Percentiles rank a stretch among this genome's conserved stretches.
phyloP scores from a whole-genome alignment of 2,113 vertebrate species.

The Micronycteris hirsuta region DNA sequence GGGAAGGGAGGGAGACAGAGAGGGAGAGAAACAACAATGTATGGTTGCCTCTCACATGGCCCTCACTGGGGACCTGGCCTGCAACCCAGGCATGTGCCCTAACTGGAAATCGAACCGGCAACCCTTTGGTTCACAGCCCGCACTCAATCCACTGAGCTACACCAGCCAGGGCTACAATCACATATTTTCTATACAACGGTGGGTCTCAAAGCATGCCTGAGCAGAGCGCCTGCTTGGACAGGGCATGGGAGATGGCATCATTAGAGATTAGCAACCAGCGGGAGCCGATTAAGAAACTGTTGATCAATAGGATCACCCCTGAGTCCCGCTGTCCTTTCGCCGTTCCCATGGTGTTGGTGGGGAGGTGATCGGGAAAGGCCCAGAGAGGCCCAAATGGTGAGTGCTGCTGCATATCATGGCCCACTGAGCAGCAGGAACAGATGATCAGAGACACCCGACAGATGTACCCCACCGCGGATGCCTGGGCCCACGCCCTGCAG shows the following conservation, averaged over 20 bases:
- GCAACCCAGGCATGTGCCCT: too few species aligned
- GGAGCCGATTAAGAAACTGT: neutral
- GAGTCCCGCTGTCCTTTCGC: neutral
- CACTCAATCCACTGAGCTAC: too few species aligned
- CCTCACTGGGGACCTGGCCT: too few species aligned
- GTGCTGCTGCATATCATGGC: accelerated
- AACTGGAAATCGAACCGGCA: too few species aligned
- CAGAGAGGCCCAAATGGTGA: neutral
- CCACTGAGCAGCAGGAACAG: accelerated
- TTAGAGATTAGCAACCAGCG: neutral
- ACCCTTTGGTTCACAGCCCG: too few species aligned
- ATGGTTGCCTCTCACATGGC: too few species aligned
- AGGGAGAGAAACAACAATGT: too few species aligned
- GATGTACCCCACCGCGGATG: accelerated
- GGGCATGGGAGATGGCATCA: neutral
- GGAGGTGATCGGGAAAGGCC: neutral
- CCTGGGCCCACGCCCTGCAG: neutral
- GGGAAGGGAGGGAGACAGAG: too few species aligned
- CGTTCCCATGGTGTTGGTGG: neutral
- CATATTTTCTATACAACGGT: accelerated
- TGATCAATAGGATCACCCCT: neutral
- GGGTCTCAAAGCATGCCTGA: neutral
- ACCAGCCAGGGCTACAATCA: neutral
- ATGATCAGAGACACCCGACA: neutral
- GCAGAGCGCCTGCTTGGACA: neutral